Percentiles rank a stretch among this genome's conserved stretches.
phyloP scores from a whole-genome alignment of 2,113 vertebrate species.

The Sylvilagus bachmani region DNA sequence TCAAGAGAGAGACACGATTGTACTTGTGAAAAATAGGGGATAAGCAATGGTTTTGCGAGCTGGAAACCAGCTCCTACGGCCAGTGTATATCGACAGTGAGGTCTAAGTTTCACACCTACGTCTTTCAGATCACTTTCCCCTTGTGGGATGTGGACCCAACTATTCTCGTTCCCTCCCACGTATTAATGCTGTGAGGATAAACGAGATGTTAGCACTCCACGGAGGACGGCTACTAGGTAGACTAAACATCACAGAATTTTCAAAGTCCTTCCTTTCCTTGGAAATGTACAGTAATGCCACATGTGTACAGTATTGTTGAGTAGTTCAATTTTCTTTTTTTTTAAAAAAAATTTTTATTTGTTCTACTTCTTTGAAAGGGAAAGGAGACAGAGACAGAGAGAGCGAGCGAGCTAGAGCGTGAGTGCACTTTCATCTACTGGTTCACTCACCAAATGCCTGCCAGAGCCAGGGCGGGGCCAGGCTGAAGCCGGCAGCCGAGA shows the following conservation, averaged over 20 bases:
- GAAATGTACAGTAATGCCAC: neutral
- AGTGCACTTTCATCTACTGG: no score
- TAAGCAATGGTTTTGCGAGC: neutral
- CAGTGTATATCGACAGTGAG: neutral
- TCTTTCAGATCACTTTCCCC: constrained; percentile 46
- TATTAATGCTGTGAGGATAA: neutral
- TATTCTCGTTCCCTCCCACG: constrained; percentile 10
- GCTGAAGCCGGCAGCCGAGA: no score
- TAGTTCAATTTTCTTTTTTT: no score
- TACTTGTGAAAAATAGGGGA: neutral
- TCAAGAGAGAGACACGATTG: neutral
- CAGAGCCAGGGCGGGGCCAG: no score
- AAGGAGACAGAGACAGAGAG: no score
- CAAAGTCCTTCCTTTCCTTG: constrained; percentile 47
- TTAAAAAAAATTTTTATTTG: no score
- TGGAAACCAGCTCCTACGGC: neutral
- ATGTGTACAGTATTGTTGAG: neutral
- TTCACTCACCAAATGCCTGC: no score
- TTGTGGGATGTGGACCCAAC: constrained; percentile 2
- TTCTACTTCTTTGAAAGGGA: no score
- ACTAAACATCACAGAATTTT: constrained; percentile 15
- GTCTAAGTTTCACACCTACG: constrained; percentile 19
- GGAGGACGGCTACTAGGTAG: neutral
- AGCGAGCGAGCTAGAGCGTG: no score
- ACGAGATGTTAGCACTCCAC: constrained; percentile 23